A percentile compares a stretch with the other conserved stretches of the same genome.
Evolutionary conservation across 2,888 invertebrate genomes (phyloP).

Genomic region (Cheilosia grossa): DNA sequence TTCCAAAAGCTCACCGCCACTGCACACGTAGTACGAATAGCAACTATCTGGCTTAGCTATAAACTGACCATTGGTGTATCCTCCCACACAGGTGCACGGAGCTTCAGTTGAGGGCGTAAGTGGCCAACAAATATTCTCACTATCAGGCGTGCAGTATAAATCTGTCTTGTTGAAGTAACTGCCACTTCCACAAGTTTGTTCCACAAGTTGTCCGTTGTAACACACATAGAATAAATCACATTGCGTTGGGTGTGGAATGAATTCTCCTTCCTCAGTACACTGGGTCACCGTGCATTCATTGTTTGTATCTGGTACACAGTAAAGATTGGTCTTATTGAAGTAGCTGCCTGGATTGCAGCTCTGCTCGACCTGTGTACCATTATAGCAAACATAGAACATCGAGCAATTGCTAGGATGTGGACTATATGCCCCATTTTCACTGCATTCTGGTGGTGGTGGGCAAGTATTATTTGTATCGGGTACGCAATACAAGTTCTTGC

Average conservation of each 20-base stretch:
- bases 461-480: constrained; percentile 76
- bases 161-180: constrained; percentile 75
- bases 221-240: constrained; percentile 73
- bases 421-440: constrained; percentile 18
- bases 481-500: constrained; percentile 63
- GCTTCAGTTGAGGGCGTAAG: not conserved
- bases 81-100: constrained; percentile 39
- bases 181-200: constrained; percentile 75
- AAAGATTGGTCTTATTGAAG: constrained; percentile 62
- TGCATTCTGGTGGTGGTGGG: constrained; percentile 68
- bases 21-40: constrained; percentile 76
- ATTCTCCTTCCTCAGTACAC: constrained; percentile 20
- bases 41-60: constrained; percentile 68
- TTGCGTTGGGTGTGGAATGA: constrained; percentile 19
- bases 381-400: constrained; percentile 72
- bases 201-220: constrained; percentile 50
- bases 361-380: constrained; percentile 61
- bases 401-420: constrained; percentile 24
- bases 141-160: constrained; percentile 19
- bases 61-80: constrained; percentile 64
- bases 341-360: constrained; percentile 76
- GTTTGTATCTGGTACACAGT: constrained; percentile 18
- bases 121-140: constrained; percentile 35
- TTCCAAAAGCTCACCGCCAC: constrained; percentile 66
- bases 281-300: constrained; percentile 76